These are phyloP conservation scores for Chalcosyrphus nemorum DNA, from an alignment of 2,888 invertebrate species.

Conservation along the genomic window DNA sequence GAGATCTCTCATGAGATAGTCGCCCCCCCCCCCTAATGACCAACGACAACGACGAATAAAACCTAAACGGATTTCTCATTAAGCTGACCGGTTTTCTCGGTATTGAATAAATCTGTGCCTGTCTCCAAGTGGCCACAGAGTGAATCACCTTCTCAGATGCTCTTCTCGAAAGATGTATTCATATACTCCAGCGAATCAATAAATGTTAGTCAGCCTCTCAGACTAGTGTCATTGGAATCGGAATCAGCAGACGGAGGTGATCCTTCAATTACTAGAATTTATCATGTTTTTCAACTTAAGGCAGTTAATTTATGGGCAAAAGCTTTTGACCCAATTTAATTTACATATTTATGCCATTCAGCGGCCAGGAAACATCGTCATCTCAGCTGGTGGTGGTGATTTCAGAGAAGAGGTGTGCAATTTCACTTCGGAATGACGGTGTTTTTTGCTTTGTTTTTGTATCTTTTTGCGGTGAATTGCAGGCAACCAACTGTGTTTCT, in stretches of 20 bases:
- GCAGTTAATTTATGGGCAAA: not conserved
- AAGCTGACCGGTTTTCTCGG: constrained; percentile 32
- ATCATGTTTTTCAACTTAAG: not conserved
- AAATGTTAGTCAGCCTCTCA: not conserved
- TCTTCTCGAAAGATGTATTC: not conserved
- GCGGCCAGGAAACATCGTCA: not conserved
- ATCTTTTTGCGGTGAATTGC: not conserved
- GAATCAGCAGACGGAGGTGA: not conserved
- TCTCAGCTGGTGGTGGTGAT: not conserved
- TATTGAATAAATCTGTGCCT: constrained; percentile 14
- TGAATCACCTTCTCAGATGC: constrained; percentile 16
- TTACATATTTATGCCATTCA: constrained; percentile 3
- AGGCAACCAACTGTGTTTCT: not conserved
- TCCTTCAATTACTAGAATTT: not conserved
- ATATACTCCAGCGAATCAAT: constrained; percentile 3
- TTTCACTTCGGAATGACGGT: not conserved
- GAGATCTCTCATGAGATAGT: constrained; percentile 10
- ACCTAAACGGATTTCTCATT: constrained; percentile 14
- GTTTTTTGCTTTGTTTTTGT: not conserved
- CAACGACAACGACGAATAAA: constrained; percentile 6
- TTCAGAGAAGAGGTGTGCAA: not conserved
- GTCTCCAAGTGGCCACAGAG: constrained; percentile 4
- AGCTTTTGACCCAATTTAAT: constrained; percentile 5
- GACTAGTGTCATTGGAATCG: not conserved
- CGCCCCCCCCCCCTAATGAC: not conserved